These are phyloP conservation scores for Dreissena polymorpha DNA, from an alignment of 1,140 invertebrate genomes.

Conservation along the genomic window DNA sequence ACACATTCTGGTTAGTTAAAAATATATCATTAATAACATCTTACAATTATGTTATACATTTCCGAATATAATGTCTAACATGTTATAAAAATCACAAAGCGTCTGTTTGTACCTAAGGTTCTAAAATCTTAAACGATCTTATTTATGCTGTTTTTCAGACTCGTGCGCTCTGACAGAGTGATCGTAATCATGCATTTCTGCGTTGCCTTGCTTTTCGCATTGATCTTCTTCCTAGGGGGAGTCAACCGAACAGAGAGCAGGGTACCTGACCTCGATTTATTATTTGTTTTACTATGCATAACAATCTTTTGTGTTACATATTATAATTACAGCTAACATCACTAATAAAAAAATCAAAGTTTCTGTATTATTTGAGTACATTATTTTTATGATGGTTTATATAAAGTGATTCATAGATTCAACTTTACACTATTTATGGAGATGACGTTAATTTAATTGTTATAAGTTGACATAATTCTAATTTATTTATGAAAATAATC, in stretches of 20 bases:
- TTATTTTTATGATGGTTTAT: too few relatives aligned
- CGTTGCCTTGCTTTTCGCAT: slow-evolving; percentile 59
- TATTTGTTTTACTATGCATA: background rate
- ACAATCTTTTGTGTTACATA: too few relatives aligned
- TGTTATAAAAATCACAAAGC: background rate
- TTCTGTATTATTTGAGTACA: too few relatives aligned
- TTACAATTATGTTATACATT: background rate
- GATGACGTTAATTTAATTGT: too few relatives aligned
- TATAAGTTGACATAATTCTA: too few relatives aligned
- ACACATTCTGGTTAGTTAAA: too few relatives aligned
- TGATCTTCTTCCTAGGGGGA: slow-evolving; percentile 63
- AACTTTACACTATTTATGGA: too few relatives aligned
- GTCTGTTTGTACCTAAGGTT: background rate
- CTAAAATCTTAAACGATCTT: background rate
- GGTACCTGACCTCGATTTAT: slow-evolving; percentile 41
- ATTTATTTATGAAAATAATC: too few relatives aligned
- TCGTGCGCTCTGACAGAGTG: slow-evolving; percentile 49
- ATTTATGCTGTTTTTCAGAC: slow-evolving; percentile 19
- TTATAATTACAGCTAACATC: too few relatives aligned
- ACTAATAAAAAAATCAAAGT: too few relatives aligned
- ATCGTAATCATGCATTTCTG: slow-evolving; percentile 64
- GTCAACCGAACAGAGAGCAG: slow-evolving; percentile 55
- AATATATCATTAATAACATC: too few relatives aligned
- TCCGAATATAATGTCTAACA: background rate
- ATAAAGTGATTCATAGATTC: too few relatives aligned